These are phyloP conservation scores for Pemphigus obesinymphae DNA, from an alignment of 1,140 invertebrate species.

Conservation along the genomic window DNA sequence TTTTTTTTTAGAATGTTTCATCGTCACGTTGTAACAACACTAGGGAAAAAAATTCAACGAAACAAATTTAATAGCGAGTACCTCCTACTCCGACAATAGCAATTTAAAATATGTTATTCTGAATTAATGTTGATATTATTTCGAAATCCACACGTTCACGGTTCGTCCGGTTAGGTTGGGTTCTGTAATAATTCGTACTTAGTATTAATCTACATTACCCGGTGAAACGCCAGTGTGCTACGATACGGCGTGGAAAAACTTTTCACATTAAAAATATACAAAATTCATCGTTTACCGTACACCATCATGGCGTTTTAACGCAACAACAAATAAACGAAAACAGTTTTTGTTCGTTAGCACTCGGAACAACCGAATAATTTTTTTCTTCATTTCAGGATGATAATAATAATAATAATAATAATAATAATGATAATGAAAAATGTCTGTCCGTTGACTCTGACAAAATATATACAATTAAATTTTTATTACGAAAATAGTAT, in stretches of 20 bases:
- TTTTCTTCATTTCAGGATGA: too few relatives aligned
- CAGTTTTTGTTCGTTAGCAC: too few relatives aligned
- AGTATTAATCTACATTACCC: neutral
- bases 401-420: too few relatives aligned
- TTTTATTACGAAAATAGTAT: too few relatives aligned
- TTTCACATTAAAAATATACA: constrained; percentile 10
- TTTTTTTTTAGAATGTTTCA: neutral
- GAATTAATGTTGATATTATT: neutral
- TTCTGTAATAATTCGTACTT: neutral
- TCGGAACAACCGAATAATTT: too few relatives aligned
- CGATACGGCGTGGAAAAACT: neutral
- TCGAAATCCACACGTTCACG: neutral
- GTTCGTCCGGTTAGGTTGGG: neutral
- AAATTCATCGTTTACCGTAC: constrained; percentile 5
- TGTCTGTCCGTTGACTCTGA: too few relatives aligned
- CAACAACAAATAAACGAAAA: neutral
- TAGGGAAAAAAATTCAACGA: too few relatives aligned
- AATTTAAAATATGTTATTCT: neutral
- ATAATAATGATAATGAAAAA: too few relatives aligned
- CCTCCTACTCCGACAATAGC: neutral
- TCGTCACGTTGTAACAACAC: neutral
- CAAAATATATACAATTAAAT: too few relatives aligned
- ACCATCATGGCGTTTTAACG: neutral
- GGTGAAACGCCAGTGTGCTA: too few relatives aligned
- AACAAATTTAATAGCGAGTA: too few relatives aligned